Evolutionary conservation across 2,888 invertebrate genomes (phyloP).

Genomic region (Aethes cnicana): DNA sequence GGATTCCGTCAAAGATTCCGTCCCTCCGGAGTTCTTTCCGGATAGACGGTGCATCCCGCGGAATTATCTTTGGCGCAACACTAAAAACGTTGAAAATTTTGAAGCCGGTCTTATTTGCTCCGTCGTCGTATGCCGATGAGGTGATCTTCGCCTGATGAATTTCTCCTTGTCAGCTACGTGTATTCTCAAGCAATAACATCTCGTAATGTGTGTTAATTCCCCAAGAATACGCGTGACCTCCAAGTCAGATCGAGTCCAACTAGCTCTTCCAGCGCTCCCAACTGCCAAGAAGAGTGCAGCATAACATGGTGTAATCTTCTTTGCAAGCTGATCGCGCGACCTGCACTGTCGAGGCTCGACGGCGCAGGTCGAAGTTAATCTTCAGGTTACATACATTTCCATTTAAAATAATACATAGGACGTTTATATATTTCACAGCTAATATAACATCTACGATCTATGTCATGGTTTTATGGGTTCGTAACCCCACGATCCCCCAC

Average conservation of each 20-base stretch:
- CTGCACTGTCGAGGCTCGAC: not conserved
- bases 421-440: too few relatives aligned
- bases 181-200: conserved; percentile 99
- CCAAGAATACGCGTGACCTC: conserved; percentile 99
- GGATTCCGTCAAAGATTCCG: conserved; percentile 29
- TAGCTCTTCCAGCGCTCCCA: conserved; percentile 17
- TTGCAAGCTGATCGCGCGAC: conserved; percentile 20
- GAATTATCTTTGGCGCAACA: conserved; percentile 25
- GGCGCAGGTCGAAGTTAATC: not conserved
- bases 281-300: conserved; percentile 24
- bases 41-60: conserved; percentile 12
- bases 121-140: conserved; percentile 25
- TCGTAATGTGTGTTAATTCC: conserved; percentile 97
- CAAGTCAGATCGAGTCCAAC: conserved; percentile 75
- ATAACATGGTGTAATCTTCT: conserved; percentile 20
- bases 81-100: conserved; percentile 20
- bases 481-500: too few relatives aligned
- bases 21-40: conserved; percentile 16
- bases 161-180: conserved; percentile 95
- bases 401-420: too few relatives aligned
- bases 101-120: not conserved
- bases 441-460: too few relatives aligned
- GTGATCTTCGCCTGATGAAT: conserved; percentile 47
- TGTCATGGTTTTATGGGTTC: too few relatives aligned
- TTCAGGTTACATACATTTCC: too few relatives aligned